Conservation (phyloP, 2,888 invertebrate species). For the Diaprepes abbreviatus region DNA sequence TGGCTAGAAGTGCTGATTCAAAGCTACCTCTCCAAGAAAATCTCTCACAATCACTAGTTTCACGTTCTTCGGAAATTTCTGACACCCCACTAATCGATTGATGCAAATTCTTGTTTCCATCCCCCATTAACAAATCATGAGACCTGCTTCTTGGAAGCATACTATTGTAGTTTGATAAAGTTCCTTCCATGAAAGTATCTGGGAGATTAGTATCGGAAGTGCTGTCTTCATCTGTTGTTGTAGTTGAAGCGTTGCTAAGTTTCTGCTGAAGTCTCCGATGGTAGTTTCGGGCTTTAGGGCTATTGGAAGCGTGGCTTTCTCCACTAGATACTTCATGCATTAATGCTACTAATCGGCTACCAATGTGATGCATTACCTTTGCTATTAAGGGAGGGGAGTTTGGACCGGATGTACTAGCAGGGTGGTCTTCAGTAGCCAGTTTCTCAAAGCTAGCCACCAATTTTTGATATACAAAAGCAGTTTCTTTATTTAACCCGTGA, state of each 20-base stretch:
- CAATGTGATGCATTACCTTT: conserved; percentile 94
- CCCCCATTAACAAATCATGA: conserved; percentile 82
- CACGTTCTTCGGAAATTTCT: conserved; percentile 75
- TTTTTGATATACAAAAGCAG: conserved; percentile 89
- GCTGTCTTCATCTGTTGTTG: conserved; percentile 80
- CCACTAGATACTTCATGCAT: conserved; percentile 94
- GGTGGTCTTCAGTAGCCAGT: conserved; percentile 73
- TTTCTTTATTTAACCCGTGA: conserved; percentile 76
- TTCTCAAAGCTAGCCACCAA: conserved; percentile 87
- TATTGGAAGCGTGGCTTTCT: conserved; percentile 72
- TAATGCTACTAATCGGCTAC: conserved; percentile 85
- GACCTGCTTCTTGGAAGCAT: conserved; percentile 84
- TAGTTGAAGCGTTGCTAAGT: conserved; percentile 73
- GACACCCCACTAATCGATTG: conserved; percentile 70
- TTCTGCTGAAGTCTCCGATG: conserved; percentile 73
- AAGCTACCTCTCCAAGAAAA: conserved; percentile 95
- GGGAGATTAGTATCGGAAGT: conserved; percentile 73
- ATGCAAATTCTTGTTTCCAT: conserved; percentile 69
- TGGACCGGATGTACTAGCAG: conserved; percentile 68
- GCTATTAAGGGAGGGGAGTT: conserved; percentile 88
- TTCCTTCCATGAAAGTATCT: conserved; percentile 65
- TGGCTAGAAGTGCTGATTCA: conserved; percentile 90
- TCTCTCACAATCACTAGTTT: conserved; percentile 89
- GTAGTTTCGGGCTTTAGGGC: conserved; percentile 74
- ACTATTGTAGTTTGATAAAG: conserved; percentile 66